phyloP scores from a whole-genome alignment of 2,888 invertebrate genomes.

The Hedya salicella region DNA sequence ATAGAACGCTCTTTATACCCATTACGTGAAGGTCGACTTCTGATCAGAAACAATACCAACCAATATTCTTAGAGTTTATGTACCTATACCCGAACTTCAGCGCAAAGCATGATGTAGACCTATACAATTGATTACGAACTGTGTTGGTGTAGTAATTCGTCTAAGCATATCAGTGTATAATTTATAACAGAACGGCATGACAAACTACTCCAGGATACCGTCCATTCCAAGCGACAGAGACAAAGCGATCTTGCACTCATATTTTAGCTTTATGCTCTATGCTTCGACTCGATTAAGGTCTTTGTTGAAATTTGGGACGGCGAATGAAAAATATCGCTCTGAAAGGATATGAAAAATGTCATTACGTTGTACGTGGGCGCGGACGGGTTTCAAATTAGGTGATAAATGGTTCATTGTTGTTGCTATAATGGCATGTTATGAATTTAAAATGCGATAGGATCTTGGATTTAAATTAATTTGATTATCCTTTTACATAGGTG shows the following conservation, averaged over 20 bases:
- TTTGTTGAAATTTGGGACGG: slow-evolving; percentile 38
- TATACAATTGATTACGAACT: background rate
- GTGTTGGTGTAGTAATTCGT: slow-evolving; percentile 6
- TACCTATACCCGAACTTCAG: too few species aligned
- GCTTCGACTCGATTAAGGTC: slow-evolving; percentile 37
- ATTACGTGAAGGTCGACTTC: too few species aligned
- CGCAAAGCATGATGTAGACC: background rate
- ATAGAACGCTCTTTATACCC: too few species aligned
- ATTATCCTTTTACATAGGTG: background rate
- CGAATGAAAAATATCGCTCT: slow-evolving; percentile 35
- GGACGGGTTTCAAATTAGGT: slow-evolving; percentile 20
- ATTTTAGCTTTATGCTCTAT: slow-evolving; percentile 51
- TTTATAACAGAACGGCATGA: slow-evolving; percentile 43
- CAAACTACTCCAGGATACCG: slow-evolving; percentile 43
- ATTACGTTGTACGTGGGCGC: slow-evolving; percentile 34
- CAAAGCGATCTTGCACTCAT: slow-evolving; percentile 50
- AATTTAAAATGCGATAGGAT: background rate
- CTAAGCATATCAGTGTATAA: slow-evolving; percentile 32
- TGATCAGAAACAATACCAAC: too few species aligned
- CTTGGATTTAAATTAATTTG: background rate
- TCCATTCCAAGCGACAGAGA: slow-evolving; percentile 37
- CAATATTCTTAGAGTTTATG: too few species aligned
- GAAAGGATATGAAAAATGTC: slow-evolving; percentile 39
- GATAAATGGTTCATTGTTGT: slow-evolving; percentile 27
- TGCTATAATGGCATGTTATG: background rate